Percentiles rank a stretch among this genome's conserved stretches.
phyloP scores from a whole-genome alignment of 2,113 vertebrate genomes.

The Hucho hucho region DNA sequence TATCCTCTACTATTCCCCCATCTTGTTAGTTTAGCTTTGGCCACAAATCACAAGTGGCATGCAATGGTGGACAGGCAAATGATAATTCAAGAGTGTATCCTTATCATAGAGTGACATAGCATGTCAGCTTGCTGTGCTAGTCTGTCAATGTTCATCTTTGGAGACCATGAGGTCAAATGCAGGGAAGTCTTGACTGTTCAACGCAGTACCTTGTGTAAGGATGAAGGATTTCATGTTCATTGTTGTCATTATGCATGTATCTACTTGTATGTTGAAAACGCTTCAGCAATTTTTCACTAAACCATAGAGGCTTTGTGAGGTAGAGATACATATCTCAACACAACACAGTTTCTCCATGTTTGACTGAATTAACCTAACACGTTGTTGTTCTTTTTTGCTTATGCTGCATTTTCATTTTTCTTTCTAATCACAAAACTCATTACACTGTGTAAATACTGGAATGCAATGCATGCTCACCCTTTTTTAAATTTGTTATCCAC shows the following conservation, averaged over 20 bases:
- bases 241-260: neutral
- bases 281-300: no score
- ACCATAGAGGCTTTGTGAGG: no score
- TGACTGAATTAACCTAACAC: neutral
- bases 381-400: neutral
- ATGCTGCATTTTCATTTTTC: constrained; percentile 16
- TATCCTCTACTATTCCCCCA: neutral
- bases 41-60: constrained; percentile 4
- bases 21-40: neutral
- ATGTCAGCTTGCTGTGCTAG: constrained; percentile 23
- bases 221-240: neutral
- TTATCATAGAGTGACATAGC: constrained; percentile 32
- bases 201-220: neutral
- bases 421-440: constrained; percentile 21
- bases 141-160: constrained; percentile 45
- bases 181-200: neutral
- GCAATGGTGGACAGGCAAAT: constrained; percentile 14
- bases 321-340: neutral
- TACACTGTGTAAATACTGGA: constrained; percentile 22
- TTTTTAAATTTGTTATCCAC: constrained; percentile 26
- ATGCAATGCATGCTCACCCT: neutral
- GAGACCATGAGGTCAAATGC: constrained; percentile 34
- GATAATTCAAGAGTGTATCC: constrained; percentile 30
- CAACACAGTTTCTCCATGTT: neutral
- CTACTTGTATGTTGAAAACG: no score